A percentile compares a stretch with the other conserved stretches of the same genome.
Conservation (phyloP, 2,113 vertebrate genomes). For the Dryoscopus gambensis region DNA sequence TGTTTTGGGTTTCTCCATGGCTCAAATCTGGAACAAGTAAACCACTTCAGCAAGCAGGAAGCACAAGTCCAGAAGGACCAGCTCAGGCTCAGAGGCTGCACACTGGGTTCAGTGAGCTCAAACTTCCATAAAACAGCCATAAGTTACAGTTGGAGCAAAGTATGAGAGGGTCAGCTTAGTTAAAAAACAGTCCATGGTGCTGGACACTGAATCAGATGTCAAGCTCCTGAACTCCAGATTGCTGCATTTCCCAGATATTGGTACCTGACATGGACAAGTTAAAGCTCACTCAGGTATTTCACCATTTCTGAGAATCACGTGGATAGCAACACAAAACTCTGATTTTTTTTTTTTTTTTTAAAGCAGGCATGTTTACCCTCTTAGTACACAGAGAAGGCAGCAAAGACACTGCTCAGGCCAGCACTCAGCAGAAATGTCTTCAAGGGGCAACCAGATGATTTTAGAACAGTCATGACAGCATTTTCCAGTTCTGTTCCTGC, state of each 20-base stretch:
- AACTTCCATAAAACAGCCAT: background rate
- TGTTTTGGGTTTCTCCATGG: background rate
- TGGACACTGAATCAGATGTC: background rate
- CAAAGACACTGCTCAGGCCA: background rate
- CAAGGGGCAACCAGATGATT: background rate
- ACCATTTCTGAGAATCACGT: background rate
- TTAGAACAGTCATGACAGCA: background rate
- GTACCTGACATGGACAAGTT: background rate
- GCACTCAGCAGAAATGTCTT: background rate
- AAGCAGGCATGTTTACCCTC: no score
- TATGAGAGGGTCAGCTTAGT: background rate
- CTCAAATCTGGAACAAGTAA: background rate
- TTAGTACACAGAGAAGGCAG: background rate
- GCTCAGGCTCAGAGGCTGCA: background rate
- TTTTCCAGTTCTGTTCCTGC: background rate
- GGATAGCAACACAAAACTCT: background rate
- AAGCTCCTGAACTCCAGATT: background rate
- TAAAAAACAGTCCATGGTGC: background rate
- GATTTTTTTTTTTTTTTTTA: no score
- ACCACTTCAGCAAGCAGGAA: background rate
- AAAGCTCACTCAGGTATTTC: background rate
- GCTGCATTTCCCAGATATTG: background rate
- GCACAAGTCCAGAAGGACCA: background rate
- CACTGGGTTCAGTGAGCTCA: background rate
- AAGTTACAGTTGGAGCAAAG: background rate